Evolutionary conservation across 1,140 invertebrate species (phyloP).

Genomic region (Zaprionus africanus): DNA sequence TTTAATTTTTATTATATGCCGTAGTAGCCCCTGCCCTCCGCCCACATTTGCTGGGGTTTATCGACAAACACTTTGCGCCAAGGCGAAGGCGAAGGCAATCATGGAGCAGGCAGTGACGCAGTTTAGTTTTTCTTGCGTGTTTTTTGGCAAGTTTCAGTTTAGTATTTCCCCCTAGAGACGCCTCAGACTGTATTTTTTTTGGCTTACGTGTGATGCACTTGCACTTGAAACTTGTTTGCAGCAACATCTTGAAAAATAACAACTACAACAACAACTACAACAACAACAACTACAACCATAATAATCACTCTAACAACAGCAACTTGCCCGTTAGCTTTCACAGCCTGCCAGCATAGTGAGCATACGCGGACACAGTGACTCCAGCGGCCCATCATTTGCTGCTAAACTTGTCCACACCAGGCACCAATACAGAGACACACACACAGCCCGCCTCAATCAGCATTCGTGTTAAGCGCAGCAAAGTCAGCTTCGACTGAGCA

Average conservation of each 20-base stretch:
- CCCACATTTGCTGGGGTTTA: slow-evolving; percentile 66
- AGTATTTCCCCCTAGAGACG: not conserved
- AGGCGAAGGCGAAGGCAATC: slow-evolving; percentile 57
- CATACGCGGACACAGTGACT: slow-evolving; percentile 18
- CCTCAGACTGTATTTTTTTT: slow-evolving; percentile 57
- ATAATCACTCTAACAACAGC: slow-evolving; percentile 11
- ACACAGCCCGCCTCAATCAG: slow-evolving; percentile 35
- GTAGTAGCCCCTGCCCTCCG: not conserved
- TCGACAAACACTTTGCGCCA: slow-evolving; percentile 72
- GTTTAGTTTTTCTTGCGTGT: not conserved
- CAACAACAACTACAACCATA: not conserved
- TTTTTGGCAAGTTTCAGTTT: not conserved
- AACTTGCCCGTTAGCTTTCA: slow-evolving; percentile 66
- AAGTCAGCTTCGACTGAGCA: slow-evolving; percentile 18
- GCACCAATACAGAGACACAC: not conserved
- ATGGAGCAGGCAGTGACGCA: slow-evolving; percentile 27
- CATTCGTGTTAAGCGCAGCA: slow-evolving; percentile 37
- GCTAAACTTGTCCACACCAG: slow-evolving; percentile 54
- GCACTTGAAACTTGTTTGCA: slow-evolving; percentile 73
- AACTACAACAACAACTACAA: slow-evolving; percentile 6
- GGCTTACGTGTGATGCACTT: slow-evolving; percentile 48
- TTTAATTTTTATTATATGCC: slow-evolving; percentile 81
- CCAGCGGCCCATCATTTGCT: slow-evolving; percentile 40
- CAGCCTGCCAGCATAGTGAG: slow-evolving; percentile 26
- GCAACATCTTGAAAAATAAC: slow-evolving; percentile 19